Evolutionary conservation across 2,113 vertebrate genomes (phyloP), one percentile per base, ranked within the genome.

Genomic region (Brachionichthys hirsutus): DNA sequence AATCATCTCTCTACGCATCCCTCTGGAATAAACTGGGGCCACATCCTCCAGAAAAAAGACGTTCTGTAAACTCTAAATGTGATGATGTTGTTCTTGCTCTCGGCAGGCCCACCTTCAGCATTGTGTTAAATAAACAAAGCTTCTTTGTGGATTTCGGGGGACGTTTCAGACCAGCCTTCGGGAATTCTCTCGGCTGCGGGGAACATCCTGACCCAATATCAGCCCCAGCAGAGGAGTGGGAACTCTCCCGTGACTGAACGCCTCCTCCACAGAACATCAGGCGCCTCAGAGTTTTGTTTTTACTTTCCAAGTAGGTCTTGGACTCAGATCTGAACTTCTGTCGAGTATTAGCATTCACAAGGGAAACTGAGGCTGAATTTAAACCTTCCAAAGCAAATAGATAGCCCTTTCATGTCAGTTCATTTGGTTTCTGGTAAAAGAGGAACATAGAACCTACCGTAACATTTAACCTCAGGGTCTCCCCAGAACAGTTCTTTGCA

Each of bases 401-500:
- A 3, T 30, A 6, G 24, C 5, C 4, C 24, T 30, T 3, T 30
- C 8, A 30, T 30, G 24, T 30, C 1, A 8, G 24, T 8, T 30
- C 24, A 30, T 30, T 30, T 30, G 3, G 24, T 30, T 30, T 30
- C 24, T 48, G 46, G 20, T 24, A 14, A 2, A 14, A 15, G 6
- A 3, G 1, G 1, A 3, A 11, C 15, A 24, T 14, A 6, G 12
- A 41, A 62, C 87, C 76, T 84, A 99, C 97, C 95, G 75, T 72
- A 87, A 85, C 97, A 99, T 77, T 95, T 90, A 74, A 94, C 65
- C 0, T 84, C 56, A 0, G 97, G 97, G 66, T 98, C 90, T 0
- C 97, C 97, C 97, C 97, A 98, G 88, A 95, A 98, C 57, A 95
- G 90, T 62, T 96, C 95, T 83, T 92, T 91, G 80, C 97, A 98